Base-by-base conservation (phyloP, 2,888 invertebrate species). In the Himalopsyche kuldschensis region DNA sequence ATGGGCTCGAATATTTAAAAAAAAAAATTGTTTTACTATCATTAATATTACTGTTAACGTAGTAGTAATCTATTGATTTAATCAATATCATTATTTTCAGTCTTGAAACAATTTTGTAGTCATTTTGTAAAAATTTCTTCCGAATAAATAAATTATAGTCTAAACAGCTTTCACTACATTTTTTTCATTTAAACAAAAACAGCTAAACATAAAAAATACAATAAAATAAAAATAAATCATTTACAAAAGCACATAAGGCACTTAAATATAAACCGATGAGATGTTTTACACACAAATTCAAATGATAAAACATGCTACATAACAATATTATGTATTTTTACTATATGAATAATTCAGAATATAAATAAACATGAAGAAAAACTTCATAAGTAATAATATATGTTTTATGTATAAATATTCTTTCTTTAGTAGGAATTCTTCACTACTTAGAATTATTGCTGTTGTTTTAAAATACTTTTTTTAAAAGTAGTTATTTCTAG, bases 31-130 rank as follows among this genome's bases (percentile, higher is more conserved):
- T 63, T 27, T 47, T 48, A 82, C 80, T 77, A 83, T 80, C 63
- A 80, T 35, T 41, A 48, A 78, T 78, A 83, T 76, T 30, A 83
- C 32, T 75, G 79, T 84, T 35, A 69, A 75, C 41, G 31, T 55
- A 55, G 63, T 63, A 80, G 47, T 31, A 75, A 75, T 32, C 24
- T 15, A 85, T 82, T 82, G 85, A 85, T 85, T 85, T 46, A 15
- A 85, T 85, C 85, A 85, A 85, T 84, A 79, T 55, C 24, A 55
- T 55, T 85, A 76, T 47, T 80, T 79, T 85, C 85, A 85, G 85
- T 85, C 85, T 86, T 87, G 86, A 83, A 86, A 87, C 85, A 86
- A 87, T 87, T 86, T 87, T 86, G 84, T 85, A 87, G 86, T 87
- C 85, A 79, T 85, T 84, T 83, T 85, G 77, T 84, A 84, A 84